Evolutionary conservation across 1,140 invertebrate genomes (phyloP).

Genomic region (Acyrthosiphon pisum): DNA sequence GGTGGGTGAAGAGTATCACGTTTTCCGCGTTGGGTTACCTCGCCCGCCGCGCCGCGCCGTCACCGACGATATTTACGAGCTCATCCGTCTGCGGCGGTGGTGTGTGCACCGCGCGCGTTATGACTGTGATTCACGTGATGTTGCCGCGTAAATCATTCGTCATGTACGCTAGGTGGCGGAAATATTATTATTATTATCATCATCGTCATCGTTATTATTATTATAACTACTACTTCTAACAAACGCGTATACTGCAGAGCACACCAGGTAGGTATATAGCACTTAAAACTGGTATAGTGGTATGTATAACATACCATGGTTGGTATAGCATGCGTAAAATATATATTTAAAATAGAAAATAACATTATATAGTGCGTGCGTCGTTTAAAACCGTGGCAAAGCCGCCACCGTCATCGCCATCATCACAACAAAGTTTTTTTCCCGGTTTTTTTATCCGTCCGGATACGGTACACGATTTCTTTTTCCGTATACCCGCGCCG

Average conservation of each 20-base stretch:
- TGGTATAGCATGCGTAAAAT: not conserved
- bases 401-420: not conserved
- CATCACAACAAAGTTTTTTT: not conserved
- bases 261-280: not conserved
- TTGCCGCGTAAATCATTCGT: constrained; percentile 40
- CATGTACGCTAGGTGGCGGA: constrained; percentile 18
- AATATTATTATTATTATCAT: not conserved
- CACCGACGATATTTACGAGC: constrained; percentile 44
- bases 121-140: constrained; percentile 42
- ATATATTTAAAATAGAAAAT: not conserved
- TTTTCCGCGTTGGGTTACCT: constrained; percentile 32
- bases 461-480: constrained; percentile 32
- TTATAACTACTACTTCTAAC: not conserved
- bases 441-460: not conserved
- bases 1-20: constrained; percentile 27
- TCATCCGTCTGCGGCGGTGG: constrained; percentile 2
- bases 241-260: not conserved
- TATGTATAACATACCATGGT: not conserved
- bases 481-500: not conserved
- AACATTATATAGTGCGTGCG: not conserved
- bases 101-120: not conserved
- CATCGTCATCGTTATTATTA: not conserved
- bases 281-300: not conserved
- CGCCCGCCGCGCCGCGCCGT: not conserved
- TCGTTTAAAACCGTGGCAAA: constrained; percentile 23